These are phyloP conservation scores for Globodera ellingtonae DNA, from an alignment of 1,140 invertebrate genomes.

Conservation along the genomic window DNA sequence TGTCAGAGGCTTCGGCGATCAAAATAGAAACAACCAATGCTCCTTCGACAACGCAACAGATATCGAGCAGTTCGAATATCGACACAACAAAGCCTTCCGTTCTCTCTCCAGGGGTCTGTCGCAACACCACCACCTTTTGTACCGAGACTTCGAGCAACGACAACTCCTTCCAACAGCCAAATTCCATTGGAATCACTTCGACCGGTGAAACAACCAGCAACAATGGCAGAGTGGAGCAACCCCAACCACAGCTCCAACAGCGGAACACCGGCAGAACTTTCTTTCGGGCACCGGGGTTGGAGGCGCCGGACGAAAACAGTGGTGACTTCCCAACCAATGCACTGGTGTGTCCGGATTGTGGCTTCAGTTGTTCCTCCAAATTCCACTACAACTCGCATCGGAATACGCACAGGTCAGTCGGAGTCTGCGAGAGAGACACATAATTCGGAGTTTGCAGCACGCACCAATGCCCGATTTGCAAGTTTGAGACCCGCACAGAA, in stretches of 20 bases:
- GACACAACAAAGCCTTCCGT: background rate
- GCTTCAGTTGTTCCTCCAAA: constrained; percentile 63
- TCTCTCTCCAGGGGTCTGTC: background rate
- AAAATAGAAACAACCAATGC: background rate
- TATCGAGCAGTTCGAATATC: background rate
- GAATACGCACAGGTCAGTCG: constrained; percentile 68
- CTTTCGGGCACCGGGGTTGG: constrained; percentile 47
- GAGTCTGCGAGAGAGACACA: background rate
- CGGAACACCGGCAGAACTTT: constrained; percentile 36
- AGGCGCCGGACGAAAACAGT: constrained; percentile 38
- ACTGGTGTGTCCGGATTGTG: constrained; percentile 64
- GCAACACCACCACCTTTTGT: background rate
- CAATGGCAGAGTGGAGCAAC: background rate
- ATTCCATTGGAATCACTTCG: background rate
- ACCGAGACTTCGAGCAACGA: background rate
- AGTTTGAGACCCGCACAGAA: constrained; percentile 71
- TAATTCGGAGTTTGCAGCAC: constrained; percentile 65
- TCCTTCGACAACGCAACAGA: background rate
- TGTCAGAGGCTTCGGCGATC: background rate
- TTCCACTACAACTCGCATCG: constrained; percentile 69
- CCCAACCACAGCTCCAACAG: background rate
- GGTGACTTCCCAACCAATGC: constrained; percentile 21
- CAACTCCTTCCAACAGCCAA: background rate
- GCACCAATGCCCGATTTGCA: constrained; percentile 69
- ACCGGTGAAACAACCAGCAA: background rate